Evolutionary conservation across 2,797 vertebrate species (phyloP), one percentile per base, ranked within the genome.

Genomic region (Liparis tanakae): DNA sequence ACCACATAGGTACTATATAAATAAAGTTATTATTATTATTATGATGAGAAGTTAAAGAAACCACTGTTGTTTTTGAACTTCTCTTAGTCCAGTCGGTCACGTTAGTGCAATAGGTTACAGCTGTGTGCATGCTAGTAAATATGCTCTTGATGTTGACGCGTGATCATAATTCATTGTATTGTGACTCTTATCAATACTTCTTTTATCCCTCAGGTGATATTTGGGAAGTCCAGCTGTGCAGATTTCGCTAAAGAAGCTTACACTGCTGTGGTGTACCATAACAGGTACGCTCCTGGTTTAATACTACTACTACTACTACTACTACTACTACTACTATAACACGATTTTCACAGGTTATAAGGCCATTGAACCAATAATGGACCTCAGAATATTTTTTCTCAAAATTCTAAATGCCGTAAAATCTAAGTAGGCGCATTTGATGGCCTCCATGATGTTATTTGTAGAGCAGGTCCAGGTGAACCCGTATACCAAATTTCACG

Each of bases 211-310:
- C 82, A 99, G 98, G 98, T 99, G 82, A 99, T 99, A 87, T 99
- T 97, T 93, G 98, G 98, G 70, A 99, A 99, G 92, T 99, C 98
- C 86, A 99, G 98, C 92, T 99, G 98, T 93, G 94, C 96, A 72
- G 98, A 99, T 87, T 99, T 96, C 90, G 92, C 95, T 82, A 99
- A 97, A 92, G 98, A 99, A 87, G 97, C 98, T 1, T 99, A 99
- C 88, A 99, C 98, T 69, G 93, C 98, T 51, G 97, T 99, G 63
- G 97, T 99, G 30, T 99, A 99, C 92, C 98, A 99, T 87, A 99
- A 99, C 95, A 94, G 98, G 98, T 99, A 91, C 90, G 91, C 59
- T n/a, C 4, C 64, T 51, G 54, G 34, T 58, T 30, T 30, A 30
- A 30, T 30, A 30, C 2, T 30, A 30, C 2, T 30, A 30, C n/a